These are phyloP conservation scores for Poecilobothrus nobilitatus DNA, from an alignment of 2,888 invertebrate genomes.

Conservation along the genomic window DNA sequence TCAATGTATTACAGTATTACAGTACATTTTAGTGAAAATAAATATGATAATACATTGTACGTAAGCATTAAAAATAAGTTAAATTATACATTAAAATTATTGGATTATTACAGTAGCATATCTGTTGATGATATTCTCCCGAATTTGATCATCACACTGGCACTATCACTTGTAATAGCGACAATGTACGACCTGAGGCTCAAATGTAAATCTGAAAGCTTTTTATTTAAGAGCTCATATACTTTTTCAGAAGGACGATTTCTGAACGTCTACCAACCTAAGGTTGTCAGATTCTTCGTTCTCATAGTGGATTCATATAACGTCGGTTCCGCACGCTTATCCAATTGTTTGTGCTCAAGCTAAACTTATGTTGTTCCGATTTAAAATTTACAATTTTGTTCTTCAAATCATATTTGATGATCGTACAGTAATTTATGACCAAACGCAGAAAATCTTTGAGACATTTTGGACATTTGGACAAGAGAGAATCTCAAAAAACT, in stretches of 20 bases:
- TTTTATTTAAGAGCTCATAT: too few relatives aligned
- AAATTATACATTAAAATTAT: too few relatives aligned
- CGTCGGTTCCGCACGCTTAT: slow-evolving; percentile 12
- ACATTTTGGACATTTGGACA: too few relatives aligned
- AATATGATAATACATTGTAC: too few relatives aligned
- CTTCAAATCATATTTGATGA: neutral
- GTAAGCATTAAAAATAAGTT: too few relatives aligned
- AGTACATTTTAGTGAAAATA: too few relatives aligned
- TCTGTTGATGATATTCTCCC: slow-evolving; percentile 12
- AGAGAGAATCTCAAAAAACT: neutral
- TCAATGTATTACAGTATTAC: too few relatives aligned
- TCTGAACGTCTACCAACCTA: slow-evolving; percentile 5
- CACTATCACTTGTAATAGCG: slow-evolving; percentile 12
- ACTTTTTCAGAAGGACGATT: slow-evolving; percentile 11
- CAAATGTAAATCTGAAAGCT: too few relatives aligned
- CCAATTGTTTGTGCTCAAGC: neutral
- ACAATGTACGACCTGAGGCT: too few relatives aligned
- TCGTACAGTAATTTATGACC: too few relatives aligned
- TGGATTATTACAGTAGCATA: too few relatives aligned
- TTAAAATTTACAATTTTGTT: slow-evolving; percentile 5
- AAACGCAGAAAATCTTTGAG: neutral
- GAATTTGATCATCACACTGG: slow-evolving; percentile 9
- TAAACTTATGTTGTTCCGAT: slow-evolving; percentile 1
- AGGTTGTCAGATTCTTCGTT: slow-evolving; percentile 2
- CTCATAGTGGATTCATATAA: slow-evolving; percentile 11